Evolutionary conservation across 2,888 invertebrate species (phyloP).

Genomic region (Hyposoter didymator): DNA sequence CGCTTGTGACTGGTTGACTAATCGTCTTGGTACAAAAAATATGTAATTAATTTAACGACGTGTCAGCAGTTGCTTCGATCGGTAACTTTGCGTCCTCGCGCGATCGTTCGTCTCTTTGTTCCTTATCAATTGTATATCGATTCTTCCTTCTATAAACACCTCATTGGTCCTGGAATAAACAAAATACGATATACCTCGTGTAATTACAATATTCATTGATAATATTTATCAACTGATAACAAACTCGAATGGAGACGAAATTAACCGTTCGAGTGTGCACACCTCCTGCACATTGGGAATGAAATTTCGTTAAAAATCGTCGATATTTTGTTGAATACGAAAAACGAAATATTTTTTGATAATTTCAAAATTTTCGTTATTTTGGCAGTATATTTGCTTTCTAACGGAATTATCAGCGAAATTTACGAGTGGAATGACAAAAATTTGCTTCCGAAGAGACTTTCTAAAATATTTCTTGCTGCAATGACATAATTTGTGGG

Average conservation of each 20-base stretch:
- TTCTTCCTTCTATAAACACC: slow-evolving; percentile 31
- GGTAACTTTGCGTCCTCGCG: not conserved
- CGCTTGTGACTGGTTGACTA: slow-evolving; percentile 20
- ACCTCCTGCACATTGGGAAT: no score
- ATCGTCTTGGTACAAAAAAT: slow-evolving; percentile 29
- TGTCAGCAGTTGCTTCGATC: slow-evolving; percentile 25
- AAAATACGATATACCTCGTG: slow-evolving; percentile 15
- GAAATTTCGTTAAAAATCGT: no score
- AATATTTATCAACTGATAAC: not conserved
- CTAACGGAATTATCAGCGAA: no score
- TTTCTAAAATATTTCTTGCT: no score
- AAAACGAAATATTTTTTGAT: no score
- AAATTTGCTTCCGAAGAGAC: no score
- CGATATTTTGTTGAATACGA: no score
- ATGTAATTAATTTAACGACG: slow-evolving; percentile 15
- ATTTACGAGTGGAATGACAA: no score
- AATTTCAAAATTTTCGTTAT: no score
- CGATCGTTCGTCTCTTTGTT: slow-evolving; percentile 7
- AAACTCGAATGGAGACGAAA: not conserved
- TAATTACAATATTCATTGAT: not conserved
- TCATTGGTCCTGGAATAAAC: slow-evolving; percentile 46
- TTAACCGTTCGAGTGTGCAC: not conserved
- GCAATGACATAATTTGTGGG: no score
- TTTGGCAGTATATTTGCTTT: no score
- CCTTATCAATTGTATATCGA: slow-evolving; percentile 50